Base-by-base conservation (phyloP, 2,113 vertebrate species). In the Phrynocephalus versicolor region DNA sequence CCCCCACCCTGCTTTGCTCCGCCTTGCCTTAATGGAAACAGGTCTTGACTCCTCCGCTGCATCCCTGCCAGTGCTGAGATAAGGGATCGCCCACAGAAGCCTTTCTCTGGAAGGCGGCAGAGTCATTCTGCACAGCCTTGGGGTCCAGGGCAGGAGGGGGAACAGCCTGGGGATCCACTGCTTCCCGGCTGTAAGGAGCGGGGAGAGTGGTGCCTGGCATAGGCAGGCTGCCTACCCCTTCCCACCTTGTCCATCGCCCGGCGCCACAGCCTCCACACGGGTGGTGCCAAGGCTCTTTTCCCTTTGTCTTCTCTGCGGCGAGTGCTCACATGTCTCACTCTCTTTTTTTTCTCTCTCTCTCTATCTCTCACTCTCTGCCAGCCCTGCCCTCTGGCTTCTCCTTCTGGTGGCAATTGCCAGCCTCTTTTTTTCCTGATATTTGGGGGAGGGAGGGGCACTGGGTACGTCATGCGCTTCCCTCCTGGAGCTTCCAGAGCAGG, bases 311-410 rank as follows among this genome's bases (percentile, higher is more conserved):
- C 64, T 25, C 35, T 35, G 80, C 55, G 6, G 75, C 64, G 2
- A 70, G 74, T 62, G 83, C 83, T 78, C 74, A 10, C 64, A 45
- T 51, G 75, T 58, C 75, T 85, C 83, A 30, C 19, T 21, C 39
- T 70, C 35, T 33, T 57, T 37, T 39, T 39, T n/a, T 23, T 14
- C n/a, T n/a, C n/a, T n/a, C n/a, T n/a, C n/a, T n/a, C n/a, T n/a
- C n/a, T n/a, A n/a, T n/a, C n/a, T n/a, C n/a, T n/a, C n/a, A n/a
- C n/a, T n/a, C n/a, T n/a, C n/a, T n/a, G 78, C 77, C 58, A 33
- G 69, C 70, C 64, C 69, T 72, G 39, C 78, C 85, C 27, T 57
- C 79, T 45, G 79, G 79, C 85, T 71, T 81, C 65, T 62, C 73
- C 80, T 25, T 60, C 70, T 21, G 8, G 10, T 51, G 9, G 57